A percentile compares a stretch with the other conserved stretches of the same genome.
Evolutionary conservation across 2,888 invertebrate species (phyloP).

Genomic region (Tinea semifulvella): DNA sequence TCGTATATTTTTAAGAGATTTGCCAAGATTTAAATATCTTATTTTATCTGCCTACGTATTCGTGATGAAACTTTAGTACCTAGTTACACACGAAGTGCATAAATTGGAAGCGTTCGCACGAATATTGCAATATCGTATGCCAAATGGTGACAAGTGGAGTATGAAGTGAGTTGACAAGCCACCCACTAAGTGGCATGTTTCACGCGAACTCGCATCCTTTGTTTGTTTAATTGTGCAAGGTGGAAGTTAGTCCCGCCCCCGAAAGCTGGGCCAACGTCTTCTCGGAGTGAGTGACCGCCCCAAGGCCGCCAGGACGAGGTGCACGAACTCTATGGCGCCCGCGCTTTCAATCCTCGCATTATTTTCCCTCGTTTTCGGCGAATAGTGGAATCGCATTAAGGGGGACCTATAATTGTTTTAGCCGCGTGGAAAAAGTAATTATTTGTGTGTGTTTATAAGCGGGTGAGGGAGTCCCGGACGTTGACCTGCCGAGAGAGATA

Average conservation of each 20-base stretch:
- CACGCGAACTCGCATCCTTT: slow-evolving; percentile 53
- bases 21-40: slow-evolving; percentile 5
- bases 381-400: background rate
- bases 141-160: slow-evolving; percentile 2
- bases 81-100: no score
- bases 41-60: background rate
- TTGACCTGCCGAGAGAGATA: slow-evolving; percentile 58
- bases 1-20: background rate
- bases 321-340: slow-evolving; percentile 39
- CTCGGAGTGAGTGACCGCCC: slow-evolving; percentile 42
- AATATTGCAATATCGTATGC: no score
- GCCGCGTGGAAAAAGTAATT: slow-evolving; percentile 9
- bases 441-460: slow-evolving; percentile 3
- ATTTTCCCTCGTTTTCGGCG: slow-evolving; percentile 6
- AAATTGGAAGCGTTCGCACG: no score
- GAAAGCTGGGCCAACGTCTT: slow-evolving; percentile 51
- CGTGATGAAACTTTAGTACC: background rate
- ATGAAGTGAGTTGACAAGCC: slow-evolving; percentile 23
- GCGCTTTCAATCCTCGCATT: background rate
- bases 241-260: slow-evolving; percentile 35
- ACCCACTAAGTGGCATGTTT: slow-evolving; percentile 41
- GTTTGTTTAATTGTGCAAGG: slow-evolving; percentile 50
- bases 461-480: slow-evolving; percentile 45
- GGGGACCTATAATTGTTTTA: slow-evolving; percentile 9
- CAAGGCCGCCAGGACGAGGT: slow-evolving; percentile 55